Base-by-base conservation (phyloP, 2,113 vertebrate species). In the Clarias magur region DNA sequence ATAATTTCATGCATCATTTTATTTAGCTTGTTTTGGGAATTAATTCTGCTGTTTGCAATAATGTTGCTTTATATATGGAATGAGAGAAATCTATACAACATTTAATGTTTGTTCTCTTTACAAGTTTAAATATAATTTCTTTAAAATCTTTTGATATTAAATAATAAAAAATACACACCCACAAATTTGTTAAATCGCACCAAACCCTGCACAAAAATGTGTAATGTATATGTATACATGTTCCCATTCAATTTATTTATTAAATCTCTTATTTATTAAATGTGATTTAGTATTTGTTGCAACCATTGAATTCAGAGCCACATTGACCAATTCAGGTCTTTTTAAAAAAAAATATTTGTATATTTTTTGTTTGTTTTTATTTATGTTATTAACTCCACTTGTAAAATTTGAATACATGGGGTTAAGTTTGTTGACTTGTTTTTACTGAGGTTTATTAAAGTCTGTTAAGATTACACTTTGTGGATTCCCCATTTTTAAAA, bases 181-280 rank as follows among this genome's bases (percentile, higher is more conserved):
- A 34, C 3, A 80, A 30, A 30, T 19, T 38, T 65, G 12, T 67
- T 83, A 5, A 72, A 12, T 70, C 16, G 70, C n/a, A 34, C 53
- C 48, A 21, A 53, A 4, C 25, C 42, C 48, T 70, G 17, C 63
- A 70, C 81, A 53, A 83, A 16, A 56, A 38, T 57, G 48, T 84
- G 53, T 72, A 72, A 21, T 78, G 38, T 63, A 76, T 48, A 62
- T 85, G 59, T 63, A 73, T 48, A 42, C n/a, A 85, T 53, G 19
- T 62, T 81, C 59, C 30, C 57, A 11, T 81, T 81, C 30, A 38
- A 25, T 59, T 78, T 85, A 78, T 85, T 85, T 85, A 78, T 85
- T 76, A 78, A 63, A 76, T 1, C 59, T 21, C 13, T 59, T 86
- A 80, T 86, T 86, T 86, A 86, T 86, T 86, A 80, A 57, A 86